These are phyloP conservation scores for Thumatha senex DNA, from an alignment of 2,888 invertebrate species.

Conservation along the genomic window DNA sequence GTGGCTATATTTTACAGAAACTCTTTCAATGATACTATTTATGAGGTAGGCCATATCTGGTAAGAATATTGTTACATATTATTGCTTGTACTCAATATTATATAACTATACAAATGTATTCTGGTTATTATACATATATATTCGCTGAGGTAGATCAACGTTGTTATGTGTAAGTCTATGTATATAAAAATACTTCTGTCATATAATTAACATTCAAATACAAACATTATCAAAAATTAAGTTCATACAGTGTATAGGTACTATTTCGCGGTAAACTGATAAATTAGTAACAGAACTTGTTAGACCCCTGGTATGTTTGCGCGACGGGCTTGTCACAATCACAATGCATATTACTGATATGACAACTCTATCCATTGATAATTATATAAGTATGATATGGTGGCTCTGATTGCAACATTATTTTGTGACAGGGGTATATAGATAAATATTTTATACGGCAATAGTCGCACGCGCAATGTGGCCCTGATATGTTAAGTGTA, in stretches of 20 bases:
- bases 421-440: slow-evolving; percentile 3
- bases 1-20: too few relatives aligned
- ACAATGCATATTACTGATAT: neutral
- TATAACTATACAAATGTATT: slow-evolving; percentile 35
- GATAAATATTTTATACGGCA: slow-evolving; percentile 37
- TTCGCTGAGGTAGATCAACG: slow-evolving; percentile 77
- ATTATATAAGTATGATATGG: too few relatives aligned
- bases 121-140: slow-evolving; percentile 37
- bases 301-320: slow-evolving; percentile 54
- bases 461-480: slow-evolving; percentile 40
- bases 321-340: slow-evolving; percentile 28
- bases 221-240: slow-evolving; percentile 80
- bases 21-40: too few relatives aligned
- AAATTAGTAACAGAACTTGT: slow-evolving; percentile 43
- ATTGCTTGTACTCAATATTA: slow-evolving; percentile 34
- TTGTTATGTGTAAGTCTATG: slow-evolving; percentile 68
- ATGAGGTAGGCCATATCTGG: slow-evolving; percentile 61
- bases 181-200: slow-evolving; percentile 83
- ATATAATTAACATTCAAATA: slow-evolving; percentile 82
- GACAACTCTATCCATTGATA: neutral
- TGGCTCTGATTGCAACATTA: too few relatives aligned
- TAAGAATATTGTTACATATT: slow-evolving; percentile 20
- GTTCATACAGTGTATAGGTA: slow-evolving; percentile 75
- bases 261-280: slow-evolving; percentile 50
- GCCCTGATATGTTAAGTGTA: slow-evolving; percentile 58